These are phyloP conservation scores for Eupithecia vulgata DNA, from an alignment of 2,888 invertebrate genomes.

Conservation along the genomic window DNA sequence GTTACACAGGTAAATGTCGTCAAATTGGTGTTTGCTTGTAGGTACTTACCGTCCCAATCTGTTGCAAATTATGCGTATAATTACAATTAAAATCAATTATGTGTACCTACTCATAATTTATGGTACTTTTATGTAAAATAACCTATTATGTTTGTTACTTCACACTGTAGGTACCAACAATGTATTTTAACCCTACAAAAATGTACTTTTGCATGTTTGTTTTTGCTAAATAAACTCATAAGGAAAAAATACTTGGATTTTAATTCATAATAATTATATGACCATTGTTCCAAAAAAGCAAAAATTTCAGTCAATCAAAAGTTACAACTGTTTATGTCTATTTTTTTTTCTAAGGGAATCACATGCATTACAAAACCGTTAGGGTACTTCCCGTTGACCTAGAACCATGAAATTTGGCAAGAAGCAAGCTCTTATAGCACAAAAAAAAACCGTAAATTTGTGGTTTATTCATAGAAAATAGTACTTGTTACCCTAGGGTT, in stretches of 20 bases:
- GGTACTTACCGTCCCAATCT: constrained; percentile 65
- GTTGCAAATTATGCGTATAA: constrained; percentile 48
- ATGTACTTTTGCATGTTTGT: constrained; percentile 80
- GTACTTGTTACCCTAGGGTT: no score
- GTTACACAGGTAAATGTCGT: no score
- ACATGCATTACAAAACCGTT: no score
- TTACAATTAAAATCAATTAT: constrained; percentile 45
- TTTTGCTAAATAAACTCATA: constrained; percentile 74
- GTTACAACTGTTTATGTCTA: no score
- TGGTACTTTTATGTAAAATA: background rate
- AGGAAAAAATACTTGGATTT: background rate
- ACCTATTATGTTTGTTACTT: background rate
- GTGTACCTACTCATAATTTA: background rate
- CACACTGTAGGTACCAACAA: constrained; percentile 53
- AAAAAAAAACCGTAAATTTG: no score
- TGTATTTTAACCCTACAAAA: constrained; percentile 55
- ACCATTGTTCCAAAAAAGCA: no score
- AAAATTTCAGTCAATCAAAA: no score
- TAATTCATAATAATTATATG: background rate
- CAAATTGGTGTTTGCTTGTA: background rate
- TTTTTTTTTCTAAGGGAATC: no score
- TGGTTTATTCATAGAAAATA: no score
- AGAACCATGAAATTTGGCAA: no score
- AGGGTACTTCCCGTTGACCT: no score
- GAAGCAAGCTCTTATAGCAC: no score